These are phyloP conservation scores for Pseudolycoriella hygida DNA, from an alignment of 2,888 invertebrate genomes.

Conservation along the genomic window DNA sequence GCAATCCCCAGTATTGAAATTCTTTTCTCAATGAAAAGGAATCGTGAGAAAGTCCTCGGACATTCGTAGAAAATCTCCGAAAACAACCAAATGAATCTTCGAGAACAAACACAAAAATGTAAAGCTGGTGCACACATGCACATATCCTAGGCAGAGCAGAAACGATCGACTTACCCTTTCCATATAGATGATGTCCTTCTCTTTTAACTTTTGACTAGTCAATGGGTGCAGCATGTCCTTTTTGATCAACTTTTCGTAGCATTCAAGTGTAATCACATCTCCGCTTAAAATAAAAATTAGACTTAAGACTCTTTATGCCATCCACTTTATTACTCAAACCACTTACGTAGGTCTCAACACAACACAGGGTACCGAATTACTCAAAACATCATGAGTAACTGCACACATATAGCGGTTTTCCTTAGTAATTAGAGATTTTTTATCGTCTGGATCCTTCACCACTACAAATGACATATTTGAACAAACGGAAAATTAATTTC, in stretches of 20 bases:
- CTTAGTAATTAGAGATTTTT: constrained; percentile 71
- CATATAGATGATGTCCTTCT: constrained; percentile 81
- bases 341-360: constrained; percentile 74
- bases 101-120: no score
- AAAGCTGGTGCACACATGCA: no score
- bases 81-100: no score
- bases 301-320: not conserved
- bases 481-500: no score
- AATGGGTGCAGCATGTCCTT: constrained; percentile 95
- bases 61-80: no score
- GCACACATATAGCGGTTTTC: constrained; percentile 94
- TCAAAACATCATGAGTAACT: constrained; percentile 87
- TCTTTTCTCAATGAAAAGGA: no score
- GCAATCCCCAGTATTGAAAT: no score
- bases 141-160: no score
- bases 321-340: not conserved
- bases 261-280: constrained; percentile 88
- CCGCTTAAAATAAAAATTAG: constrained; percentile 52
- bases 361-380: constrained; percentile 87
- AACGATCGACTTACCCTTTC: constrained; percentile 57
- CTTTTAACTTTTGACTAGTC: constrained; percentile 63
- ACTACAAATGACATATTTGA: not conserved
- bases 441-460: constrained; percentile 74
- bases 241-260: constrained; percentile 87
- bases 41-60: no score